Evolutionary conservation across 2,888 invertebrate genomes (phyloP), one percentile per base, ranked within the genome.

Genomic region (Axea sp.): DNA sequence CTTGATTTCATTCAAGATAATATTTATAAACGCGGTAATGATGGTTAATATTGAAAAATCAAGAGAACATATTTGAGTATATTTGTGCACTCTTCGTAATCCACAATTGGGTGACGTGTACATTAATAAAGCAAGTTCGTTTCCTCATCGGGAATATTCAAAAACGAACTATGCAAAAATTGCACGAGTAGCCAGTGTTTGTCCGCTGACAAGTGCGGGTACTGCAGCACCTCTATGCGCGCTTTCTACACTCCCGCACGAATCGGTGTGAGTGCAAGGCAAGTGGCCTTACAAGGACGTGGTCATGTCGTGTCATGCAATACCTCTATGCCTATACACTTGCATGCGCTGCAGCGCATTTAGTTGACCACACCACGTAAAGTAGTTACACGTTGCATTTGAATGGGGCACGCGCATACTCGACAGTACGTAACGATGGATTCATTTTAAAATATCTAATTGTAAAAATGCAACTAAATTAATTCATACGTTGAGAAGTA

Each of bases 281-380:
- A 83, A 86, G 86, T 86, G 86, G 86, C 86, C 86, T 87, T 87
- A 86, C 86, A 86, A 86, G 86, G 86, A 83, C 86, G 86, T 83
- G 68, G 79, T 60, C 69, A 57, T 64, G 51, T 64, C 60, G 75
- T 74, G 76, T 75, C 77, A 69, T 69, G 76, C 76, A 73, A 73
- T 71, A 45, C 60, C 59, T 64, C 60, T 59, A 28, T 45, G 71
- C 69, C 41, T 68, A 19, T 64, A 57, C 55, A 59, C 67, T 64
- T 57, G 59, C 64, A 47, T 43, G 65, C 68, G 49, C 22, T 67
- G 53, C 60, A 9, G 19, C 19, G 47, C 39, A 47, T 19, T 62
- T 64, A 55, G 68, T 68, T 68, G 51, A 65, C 53, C 67, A 73
- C 45, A 30, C 41, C 47, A 37, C 43, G 59, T 69, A 26, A 62